Evolutionary conservation across 2,888 invertebrate genomes (phyloP).

Genomic region (Heliconius aoede): DNA sequence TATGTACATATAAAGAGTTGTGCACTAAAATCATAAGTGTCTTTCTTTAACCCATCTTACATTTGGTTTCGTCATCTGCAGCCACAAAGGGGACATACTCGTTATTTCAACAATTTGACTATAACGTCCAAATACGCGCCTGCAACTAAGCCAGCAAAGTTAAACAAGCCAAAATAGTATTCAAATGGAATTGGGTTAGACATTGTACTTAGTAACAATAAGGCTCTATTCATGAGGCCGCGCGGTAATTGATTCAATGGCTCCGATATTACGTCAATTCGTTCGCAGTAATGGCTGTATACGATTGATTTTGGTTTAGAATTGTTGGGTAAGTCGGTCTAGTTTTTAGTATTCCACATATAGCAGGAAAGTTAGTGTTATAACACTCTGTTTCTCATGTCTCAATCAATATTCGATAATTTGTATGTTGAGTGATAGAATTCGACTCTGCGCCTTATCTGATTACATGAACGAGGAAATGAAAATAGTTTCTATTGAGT

Average conservation of each 20-base stretch:
- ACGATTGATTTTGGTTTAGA: constrained; percentile 2
- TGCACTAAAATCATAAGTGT: not conserved
- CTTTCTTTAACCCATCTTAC: not conserved
- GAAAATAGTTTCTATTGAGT: not conserved
- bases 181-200: constrained; percentile 34
- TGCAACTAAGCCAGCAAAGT: constrained; percentile 10
- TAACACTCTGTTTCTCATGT: not conserved
- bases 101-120: not conserved
- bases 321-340: not conserved
- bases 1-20: no score
- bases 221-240: constrained; percentile 25
- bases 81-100: not conserved
- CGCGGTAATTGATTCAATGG: constrained; percentile 36
- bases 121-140: not conserved
- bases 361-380: not conserved
- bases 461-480: not conserved
- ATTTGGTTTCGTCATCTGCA: not conserved
- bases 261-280: constrained; percentile 31
- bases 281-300: constrained; percentile 2
- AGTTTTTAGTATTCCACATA: not conserved
- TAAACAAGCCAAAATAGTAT: constrained; percentile 32
- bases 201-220: constrained; percentile 39
- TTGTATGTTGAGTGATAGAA: not conserved
- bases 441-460: no score
- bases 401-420: not conserved